Conservation (phyloP, 2,888 invertebrate species). For the Notocelia uddmanniana region DNA sequence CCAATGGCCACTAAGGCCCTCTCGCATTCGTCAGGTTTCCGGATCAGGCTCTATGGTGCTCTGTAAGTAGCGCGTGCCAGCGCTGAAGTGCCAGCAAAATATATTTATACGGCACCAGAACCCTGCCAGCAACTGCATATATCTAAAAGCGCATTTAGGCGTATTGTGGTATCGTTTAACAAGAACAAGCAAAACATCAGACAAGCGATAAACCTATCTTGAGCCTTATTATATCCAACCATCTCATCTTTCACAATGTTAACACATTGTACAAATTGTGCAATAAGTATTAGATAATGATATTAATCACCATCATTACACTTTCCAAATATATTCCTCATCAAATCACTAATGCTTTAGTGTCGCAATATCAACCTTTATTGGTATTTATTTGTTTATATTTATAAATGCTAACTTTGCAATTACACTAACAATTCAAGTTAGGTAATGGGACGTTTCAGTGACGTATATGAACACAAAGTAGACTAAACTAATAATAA, state of each 20-base stretch:
- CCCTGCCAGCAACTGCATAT: no score
- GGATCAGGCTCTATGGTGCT: no score
- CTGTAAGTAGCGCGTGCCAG: no score
- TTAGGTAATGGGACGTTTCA: conserved; percentile 22
- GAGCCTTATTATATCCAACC: no score
- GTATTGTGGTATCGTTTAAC: no score
- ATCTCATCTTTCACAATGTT: background rate
- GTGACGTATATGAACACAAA: conserved; percentile 24
- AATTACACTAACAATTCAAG: conserved; percentile 14
- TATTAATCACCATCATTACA: background rate
- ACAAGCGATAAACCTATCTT: no score
- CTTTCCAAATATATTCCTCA: background rate
- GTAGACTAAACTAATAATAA: conserved; percentile 21
- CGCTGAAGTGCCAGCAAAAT: no score
- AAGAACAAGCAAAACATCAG: no score
- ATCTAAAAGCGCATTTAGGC: no score
- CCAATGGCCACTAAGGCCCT: no score
- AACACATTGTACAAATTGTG: background rate
- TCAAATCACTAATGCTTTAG: background rate
- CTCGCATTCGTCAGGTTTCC: no score
- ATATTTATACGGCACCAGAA: no score
- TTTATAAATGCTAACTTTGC: background rate
- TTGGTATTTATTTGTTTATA: background rate
- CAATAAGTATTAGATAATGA: background rate
- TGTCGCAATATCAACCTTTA: background rate